phyloP scores from a whole-genome alignment of 1,140 invertebrate species.

The Drosophila ficusphila region DNA sequence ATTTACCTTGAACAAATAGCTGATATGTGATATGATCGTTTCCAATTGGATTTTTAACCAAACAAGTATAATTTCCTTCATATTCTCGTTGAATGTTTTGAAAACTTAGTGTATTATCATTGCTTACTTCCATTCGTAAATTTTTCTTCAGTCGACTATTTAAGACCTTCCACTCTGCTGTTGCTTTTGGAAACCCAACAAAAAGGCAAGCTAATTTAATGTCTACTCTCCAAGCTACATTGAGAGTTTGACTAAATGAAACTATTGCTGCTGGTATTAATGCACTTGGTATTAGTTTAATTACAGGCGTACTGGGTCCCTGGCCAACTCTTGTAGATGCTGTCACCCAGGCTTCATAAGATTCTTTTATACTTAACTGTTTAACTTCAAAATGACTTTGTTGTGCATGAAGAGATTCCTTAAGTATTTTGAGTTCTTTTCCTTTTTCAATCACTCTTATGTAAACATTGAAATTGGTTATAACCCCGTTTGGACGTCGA shows the following conservation, averaged over 20 bases:
- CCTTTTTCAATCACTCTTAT: constrained; percentile 86
- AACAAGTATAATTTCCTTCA: constrained; percentile 88
- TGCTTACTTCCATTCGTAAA: constrained; percentile 84
- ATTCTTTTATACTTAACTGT: constrained; percentile 85
- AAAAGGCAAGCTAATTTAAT: constrained; percentile 86
- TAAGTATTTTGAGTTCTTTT: constrained; percentile 70
- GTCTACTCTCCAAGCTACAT: constrained; percentile 86
- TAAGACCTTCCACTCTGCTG: constrained; percentile 85
- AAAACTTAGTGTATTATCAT: constrained; percentile 87
- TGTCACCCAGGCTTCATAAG: constrained; percentile 89
- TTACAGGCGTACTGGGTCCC: constrained; percentile 86
- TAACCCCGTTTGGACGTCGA: constrained; percentile 89
- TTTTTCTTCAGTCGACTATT: constrained; percentile 62
- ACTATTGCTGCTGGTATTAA: constrained; percentile 87
- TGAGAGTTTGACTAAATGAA: constrained; percentile 86
- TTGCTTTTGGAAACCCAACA: constrained; percentile 86
- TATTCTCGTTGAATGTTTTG: constrained; percentile 86
- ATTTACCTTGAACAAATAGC: constrained; percentile 86
- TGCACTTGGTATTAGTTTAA: constrained; percentile 85
- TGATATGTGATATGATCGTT: constrained; percentile 87
- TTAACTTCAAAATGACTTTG: constrained; percentile 86
- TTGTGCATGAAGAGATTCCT: constrained; percentile 83
- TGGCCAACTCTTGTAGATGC: constrained; percentile 87
- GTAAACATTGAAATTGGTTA: constrained; percentile 91
- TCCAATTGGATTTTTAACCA: constrained; percentile 86